Percentiles rank a stretch among this genome's conserved stretches.
Conservation (phyloP, 2,888 invertebrate genomes). For the Myathropa florea region DNA sequence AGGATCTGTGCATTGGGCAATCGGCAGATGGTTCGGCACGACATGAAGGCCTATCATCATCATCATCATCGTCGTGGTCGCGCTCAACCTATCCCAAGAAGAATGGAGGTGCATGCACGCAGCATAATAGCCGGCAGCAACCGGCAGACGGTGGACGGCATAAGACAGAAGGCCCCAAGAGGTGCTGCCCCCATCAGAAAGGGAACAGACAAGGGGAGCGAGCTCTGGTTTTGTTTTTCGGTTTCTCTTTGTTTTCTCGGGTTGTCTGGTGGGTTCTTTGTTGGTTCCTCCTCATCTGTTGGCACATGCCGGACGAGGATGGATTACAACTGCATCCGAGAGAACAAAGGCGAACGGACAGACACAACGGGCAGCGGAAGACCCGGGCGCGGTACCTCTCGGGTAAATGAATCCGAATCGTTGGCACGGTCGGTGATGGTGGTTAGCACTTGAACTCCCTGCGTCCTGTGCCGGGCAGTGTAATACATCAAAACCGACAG, state of each 20-base stretch:
- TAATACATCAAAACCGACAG: constrained; percentile 42
- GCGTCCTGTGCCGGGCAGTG: background rate
- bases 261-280: constrained; percentile 19
- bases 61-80: constrained; percentile 31
- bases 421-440: constrained; percentile 28
- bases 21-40: constrained; percentile 36
- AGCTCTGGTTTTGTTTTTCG: background rate
- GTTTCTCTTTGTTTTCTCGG: constrained; percentile 8
- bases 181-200: constrained; percentile 29
- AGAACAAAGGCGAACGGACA: constrained; percentile 39
- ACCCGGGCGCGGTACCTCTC: background rate
- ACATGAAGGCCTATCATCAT: constrained; percentile 31
- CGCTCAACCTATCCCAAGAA: constrained; percentile 35
- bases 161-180: constrained; percentile 22
- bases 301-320: constrained; percentile 49
- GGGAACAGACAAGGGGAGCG: background rate
- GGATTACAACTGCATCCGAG: constrained; percentile 45
- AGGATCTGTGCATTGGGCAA: constrained; percentile 5
- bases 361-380: background rate
- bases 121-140: constrained; percentile 34
- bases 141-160: background rate
- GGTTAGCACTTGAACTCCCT: constrained; percentile 1
- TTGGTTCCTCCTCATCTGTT: constrained; percentile 54
- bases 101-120: constrained; percentile 28
- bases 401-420: constrained; percentile 46